Base-by-base conservation (phyloP, 2,888 invertebrate genomes). In the Biston stratarius region DNA sequence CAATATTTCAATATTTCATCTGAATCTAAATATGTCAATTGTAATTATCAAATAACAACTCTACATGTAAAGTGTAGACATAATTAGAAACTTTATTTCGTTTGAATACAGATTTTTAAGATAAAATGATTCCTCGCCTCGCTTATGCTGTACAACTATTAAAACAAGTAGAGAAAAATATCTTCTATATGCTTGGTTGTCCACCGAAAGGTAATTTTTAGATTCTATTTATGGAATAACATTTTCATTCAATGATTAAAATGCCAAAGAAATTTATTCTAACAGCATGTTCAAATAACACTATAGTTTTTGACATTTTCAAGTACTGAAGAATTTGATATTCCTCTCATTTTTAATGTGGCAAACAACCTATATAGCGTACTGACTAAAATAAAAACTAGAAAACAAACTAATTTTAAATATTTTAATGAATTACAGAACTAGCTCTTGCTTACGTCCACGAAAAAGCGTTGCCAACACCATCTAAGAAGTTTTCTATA, bases 401-500 rank as follows among this genome's bases (percentile, higher is more conserved):
- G n/a, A n/a, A 61, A 40, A 14, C 55, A 42, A 24, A 51, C 3
- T 11, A 59, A 24, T 40, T 45, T 51, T 58, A 48, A 40, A 14
- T 70, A 48, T 61, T 15, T 12, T 47, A 12, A 76, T 77, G 9
- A 34, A 38, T 80, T 83, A 12, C 83, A 94, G 94, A 92, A 76
- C 66, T 93, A 34, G 90, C 91, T 9, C 68, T 92, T 49, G 86
- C 85, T 2, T 88, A 85, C 71, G 76, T 84, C n/a, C 77, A 85
- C 64, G 84, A 88, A 61, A 79, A 77, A 14, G 79, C 77, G 66
- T 34, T 74, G n/a, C 24, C 71, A 7, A 33, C 66, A 42, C 61
- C 77, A 47, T 64, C 77, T 15, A 86, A 82, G 67, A 84, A 85
- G 59, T 94, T 94, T 75, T 94, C 95, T 1, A 73, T 97, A 8